These are phyloP conservation scores for Capitella teleta DNA, from an alignment of 1,140 invertebrate species.

Conservation along the genomic window DNA sequence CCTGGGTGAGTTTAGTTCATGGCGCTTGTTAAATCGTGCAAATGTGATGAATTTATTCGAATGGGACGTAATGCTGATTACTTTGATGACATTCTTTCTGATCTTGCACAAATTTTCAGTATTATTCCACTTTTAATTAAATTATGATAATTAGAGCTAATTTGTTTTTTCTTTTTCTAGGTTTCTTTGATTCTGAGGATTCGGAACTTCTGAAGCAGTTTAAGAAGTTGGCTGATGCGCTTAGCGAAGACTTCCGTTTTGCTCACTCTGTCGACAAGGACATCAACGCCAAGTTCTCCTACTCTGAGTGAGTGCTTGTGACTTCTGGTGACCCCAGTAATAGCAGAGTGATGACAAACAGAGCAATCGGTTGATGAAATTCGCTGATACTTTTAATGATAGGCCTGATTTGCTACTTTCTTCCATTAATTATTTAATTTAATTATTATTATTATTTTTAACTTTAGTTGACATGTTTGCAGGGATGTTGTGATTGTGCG, in stretches of 20 bases:
- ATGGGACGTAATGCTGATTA: too few species aligned
- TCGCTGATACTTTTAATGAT: too few species aligned
- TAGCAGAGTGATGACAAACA: too few species aligned
- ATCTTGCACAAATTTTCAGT: too few species aligned
- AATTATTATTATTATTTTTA: neutral
- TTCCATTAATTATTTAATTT: too few species aligned
- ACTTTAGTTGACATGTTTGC: constrained; percentile 9
- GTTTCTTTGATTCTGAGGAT: constrained; percentile 51
- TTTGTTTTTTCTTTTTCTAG: constrained; percentile 12
- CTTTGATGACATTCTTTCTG: too few species aligned
- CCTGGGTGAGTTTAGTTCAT: constrained; percentile 57
- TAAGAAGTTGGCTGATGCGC: constrained; percentile 77
- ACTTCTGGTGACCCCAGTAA: too few species aligned
- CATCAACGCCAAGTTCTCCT: constrained; percentile 65
- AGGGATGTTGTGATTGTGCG: constrained; percentile 82
- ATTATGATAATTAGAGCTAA: too few species aligned
- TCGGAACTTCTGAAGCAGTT: constrained; percentile 68
- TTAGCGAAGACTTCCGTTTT: constrained; percentile 80
- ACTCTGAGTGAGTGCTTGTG: constrained; percentile 46
- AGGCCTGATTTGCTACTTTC: neutral
- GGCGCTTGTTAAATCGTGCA: too few species aligned
- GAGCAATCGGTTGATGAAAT: too few species aligned
- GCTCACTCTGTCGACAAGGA: constrained; percentile 61
- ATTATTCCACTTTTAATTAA: too few species aligned
- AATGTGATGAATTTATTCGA: too few species aligned